Conservation (phyloP, 2,797 vertebrate species). For the Serranus cabrilla region DNA sequence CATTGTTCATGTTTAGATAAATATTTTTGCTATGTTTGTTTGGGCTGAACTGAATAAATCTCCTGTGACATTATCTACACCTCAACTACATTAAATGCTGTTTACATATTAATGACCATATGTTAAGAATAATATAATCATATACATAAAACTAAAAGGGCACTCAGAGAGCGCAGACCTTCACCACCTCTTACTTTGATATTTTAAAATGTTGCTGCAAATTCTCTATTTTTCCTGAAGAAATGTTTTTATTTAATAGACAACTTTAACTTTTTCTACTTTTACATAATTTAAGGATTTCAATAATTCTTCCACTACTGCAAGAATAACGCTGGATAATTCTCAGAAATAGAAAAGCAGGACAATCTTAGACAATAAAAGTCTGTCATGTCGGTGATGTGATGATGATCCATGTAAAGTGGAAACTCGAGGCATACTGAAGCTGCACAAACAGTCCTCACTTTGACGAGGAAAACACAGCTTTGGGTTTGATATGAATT, state of each 20-base stretch:
- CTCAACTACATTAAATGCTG: slow-evolving; percentile 1
- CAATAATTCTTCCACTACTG: background rate
- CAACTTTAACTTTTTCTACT: background rate
- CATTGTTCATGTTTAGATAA: no score
- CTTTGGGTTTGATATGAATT: slow-evolving; percentile 50
- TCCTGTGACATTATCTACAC: background rate
- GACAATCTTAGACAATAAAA: slow-evolving; percentile 17
- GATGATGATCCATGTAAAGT: slow-evolving; percentile 22
- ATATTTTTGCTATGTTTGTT: no score
- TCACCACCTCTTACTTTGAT: no score
- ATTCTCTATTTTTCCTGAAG: background rate
- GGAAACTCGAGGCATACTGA: slow-evolving; percentile 18
- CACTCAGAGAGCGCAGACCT: background rate
- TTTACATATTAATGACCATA: background rate
- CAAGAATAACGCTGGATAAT: background rate
- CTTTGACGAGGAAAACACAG: slow-evolving; percentile 52
- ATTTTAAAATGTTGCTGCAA: background rate
- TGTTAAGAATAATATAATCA: background rate
- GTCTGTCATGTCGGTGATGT: slow-evolving; percentile 14
- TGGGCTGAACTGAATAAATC: no score
- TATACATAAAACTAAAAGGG: background rate
- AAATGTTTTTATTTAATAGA: background rate
- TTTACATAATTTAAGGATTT: background rate
- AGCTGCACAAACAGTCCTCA: slow-evolving; percentile 37
- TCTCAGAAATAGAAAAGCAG: slow-evolving; percentile 7